Evolutionary conservation across 2,797 vertebrate genomes (phyloP).

Genomic region (Catamblyrhynchus diadema): DNA sequence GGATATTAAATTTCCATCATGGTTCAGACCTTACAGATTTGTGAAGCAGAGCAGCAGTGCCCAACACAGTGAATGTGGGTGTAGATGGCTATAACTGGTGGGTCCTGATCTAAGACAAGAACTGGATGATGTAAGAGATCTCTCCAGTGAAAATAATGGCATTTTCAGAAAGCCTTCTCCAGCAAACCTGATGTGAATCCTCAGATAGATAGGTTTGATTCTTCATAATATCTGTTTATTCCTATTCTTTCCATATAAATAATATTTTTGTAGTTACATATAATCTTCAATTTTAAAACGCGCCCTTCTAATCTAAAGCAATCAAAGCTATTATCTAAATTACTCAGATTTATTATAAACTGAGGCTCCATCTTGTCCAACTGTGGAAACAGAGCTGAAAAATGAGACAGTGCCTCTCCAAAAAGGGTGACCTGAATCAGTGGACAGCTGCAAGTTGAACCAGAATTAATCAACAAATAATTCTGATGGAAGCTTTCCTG

Average conservation of each 20-base stretch:
- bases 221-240: not conserved
- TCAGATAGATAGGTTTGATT: not conserved
- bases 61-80: not conserved
- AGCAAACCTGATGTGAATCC: not conserved
- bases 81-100: not conserved
- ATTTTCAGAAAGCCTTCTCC: not conserved
- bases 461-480: not conserved
- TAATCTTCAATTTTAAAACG: not conserved
- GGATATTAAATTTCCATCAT: not conserved
- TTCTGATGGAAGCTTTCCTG: not conserved
- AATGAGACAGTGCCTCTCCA: fast-evolving
- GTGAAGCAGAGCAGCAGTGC: not conserved
- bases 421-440: not conserved
- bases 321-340: not conserved
- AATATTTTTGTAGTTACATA: not conserved
- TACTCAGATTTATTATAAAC: not conserved
- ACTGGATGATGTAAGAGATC: not conserved
- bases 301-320: not conserved
- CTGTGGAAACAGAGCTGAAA: not conserved
- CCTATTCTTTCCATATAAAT: not conserved
- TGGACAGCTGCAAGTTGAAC: not conserved
- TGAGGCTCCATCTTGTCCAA: not conserved
- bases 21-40: not conserved
- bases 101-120: not conserved
- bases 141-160: not conserved